These are phyloP conservation scores for Oscarella lobularis DNA, from an alignment of 37 sponge, comb jelly and placozoan species.

Conservation along the genomic window DNA sequence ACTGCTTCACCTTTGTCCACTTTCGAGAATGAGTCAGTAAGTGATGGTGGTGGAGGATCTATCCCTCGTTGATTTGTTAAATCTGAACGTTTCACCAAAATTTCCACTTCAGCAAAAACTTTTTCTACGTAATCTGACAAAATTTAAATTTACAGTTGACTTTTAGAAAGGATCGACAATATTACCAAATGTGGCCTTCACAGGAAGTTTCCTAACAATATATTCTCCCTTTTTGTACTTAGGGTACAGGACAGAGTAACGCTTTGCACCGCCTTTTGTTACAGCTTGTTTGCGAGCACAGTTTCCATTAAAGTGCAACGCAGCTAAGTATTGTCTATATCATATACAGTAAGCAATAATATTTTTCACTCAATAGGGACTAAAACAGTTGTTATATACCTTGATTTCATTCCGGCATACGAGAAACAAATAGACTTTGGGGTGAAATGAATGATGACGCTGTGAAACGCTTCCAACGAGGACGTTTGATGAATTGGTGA, in stretches of 20 bases:
- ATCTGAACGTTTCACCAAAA: too few relatives aligned
- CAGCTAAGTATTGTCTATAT: background rate
- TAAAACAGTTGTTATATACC: background rate
- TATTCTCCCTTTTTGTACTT: background rate
- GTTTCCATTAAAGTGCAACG: background rate
- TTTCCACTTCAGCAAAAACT: too few relatives aligned
- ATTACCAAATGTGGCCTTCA: background rate
- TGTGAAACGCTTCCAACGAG: background rate
- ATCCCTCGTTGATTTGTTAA: too few relatives aligned
- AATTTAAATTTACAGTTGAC: too few relatives aligned
- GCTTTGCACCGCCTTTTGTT: background rate
- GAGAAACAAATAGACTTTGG: background rate
- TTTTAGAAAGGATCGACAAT: too few relatives aligned
- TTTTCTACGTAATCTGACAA: too few relatives aligned
- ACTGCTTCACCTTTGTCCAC: too few relatives aligned
- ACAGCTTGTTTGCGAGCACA: background rate
- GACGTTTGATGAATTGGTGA: background rate
- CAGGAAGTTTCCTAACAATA: background rate
- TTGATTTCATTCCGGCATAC: background rate
- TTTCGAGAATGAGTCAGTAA: too few relatives aligned
- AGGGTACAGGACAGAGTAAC: background rate
- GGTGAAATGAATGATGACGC: background rate
- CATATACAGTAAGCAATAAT: too few relatives aligned
- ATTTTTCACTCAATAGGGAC: too few relatives aligned
- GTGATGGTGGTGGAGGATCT: too few relatives aligned